These are phyloP conservation scores for Eupithecia abbreviata DNA, from an alignment of 2,888 invertebrate genomes.

Conservation along the genomic window DNA sequence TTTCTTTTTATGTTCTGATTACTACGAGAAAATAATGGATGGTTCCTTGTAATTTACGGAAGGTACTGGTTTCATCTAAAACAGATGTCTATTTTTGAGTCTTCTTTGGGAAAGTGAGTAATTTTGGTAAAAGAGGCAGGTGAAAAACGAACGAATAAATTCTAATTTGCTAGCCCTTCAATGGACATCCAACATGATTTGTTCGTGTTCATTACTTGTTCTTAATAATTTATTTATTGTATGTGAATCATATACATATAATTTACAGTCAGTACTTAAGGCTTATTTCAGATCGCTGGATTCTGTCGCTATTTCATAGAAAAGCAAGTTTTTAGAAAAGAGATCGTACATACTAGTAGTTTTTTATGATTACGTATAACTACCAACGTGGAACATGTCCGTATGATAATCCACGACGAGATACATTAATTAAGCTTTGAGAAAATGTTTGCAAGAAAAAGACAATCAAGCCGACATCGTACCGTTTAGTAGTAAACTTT, in stretches of 20 bases:
- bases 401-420: background rate
- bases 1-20: background rate
- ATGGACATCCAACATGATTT: background rate
- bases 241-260: too few species aligned
- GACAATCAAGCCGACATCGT: background rate
- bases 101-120: background rate
- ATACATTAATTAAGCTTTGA: background rate
- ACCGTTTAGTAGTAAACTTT: constrained; percentile 2
- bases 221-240: too few species aligned
- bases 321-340: background rate
- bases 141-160: background rate
- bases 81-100: background rate
- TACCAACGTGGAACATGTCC: background rate
- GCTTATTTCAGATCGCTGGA: too few species aligned
- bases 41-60: background rate
- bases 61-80: background rate
- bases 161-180: background rate
- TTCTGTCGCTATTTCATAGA: background rate
- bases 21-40: background rate
- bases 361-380: background rate
- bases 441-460: constrained; percentile 2
- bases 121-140: background rate
- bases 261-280: too few species aligned
- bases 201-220: background rate
- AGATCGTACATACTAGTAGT: background rate